Conservation (phyloP, 1,140 invertebrate species). For the Drosophila nasuta region DNA sequence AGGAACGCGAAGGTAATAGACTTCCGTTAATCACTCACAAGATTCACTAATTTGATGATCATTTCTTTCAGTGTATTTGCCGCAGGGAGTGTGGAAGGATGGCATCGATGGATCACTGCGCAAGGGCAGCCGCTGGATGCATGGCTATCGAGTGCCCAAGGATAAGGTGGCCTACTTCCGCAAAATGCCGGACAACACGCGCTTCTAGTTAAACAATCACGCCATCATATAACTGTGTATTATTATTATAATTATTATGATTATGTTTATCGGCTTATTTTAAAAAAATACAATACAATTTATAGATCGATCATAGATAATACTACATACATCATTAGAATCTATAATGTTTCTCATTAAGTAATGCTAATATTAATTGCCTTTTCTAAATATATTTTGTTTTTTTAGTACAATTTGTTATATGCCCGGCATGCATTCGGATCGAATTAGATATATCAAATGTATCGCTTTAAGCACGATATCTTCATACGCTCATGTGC, state of each 20-base stretch:
- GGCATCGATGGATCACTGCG: slow-evolving; percentile 93
- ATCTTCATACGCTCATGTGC: not conserved
- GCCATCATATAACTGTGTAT: slow-evolving; percentile 26
- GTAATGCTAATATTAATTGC: slow-evolving; percentile 9
- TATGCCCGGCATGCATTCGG: not conserved
- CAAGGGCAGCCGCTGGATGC: slow-evolving; percentile 95
- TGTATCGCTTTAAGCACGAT: not conserved
- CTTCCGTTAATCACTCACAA: not conserved
- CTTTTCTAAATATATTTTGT: too few species aligned
- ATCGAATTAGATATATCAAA: not conserved
- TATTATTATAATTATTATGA: slow-evolving; percentile 24
- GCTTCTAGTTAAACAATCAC: slow-evolving; percentile 87
- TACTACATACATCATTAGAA: slow-evolving; percentile 12
- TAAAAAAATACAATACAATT: slow-evolving; percentile 2
- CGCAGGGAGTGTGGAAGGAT: slow-evolving; percentile 95
- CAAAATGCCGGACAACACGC: slow-evolving; percentile 93
- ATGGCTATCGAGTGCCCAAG: slow-evolving; percentile 92
- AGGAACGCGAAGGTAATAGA: slow-evolving; percentile 87
- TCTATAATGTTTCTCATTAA: slow-evolving; percentile 7
- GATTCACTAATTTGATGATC: not conserved
- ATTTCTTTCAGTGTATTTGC: slow-evolving; percentile 90
- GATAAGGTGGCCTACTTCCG: slow-evolving; percentile 94
- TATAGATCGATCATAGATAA: slow-evolving; percentile 11
- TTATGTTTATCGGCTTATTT: not conserved
- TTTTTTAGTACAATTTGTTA: slow-evolving; percentile 18